A percentile compares a stretch with the other conserved stretches of the same genome.
Evolutionary conservation across 1,140 invertebrate species (phyloP).

Genomic region (Triops longicaudatus): DNA sequence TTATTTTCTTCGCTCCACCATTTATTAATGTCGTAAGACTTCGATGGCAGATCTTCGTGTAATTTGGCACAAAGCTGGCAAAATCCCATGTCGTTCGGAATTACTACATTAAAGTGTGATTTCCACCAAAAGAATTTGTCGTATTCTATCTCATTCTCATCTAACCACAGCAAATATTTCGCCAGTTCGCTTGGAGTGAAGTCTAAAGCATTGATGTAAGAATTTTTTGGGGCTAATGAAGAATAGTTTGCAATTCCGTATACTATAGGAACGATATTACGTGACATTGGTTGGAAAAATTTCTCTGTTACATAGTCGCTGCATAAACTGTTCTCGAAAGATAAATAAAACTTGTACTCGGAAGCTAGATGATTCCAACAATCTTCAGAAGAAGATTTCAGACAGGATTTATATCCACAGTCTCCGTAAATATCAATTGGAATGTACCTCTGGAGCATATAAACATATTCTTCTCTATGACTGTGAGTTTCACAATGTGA

Average conservation of each 20-base stretch:
- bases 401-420: conserved; percentile 35
- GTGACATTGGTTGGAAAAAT: conserved; percentile 34
- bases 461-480: conserved; percentile 34
- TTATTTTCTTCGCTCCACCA: conserved; percentile 19
- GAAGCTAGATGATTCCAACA: conserved; percentile 31
- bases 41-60: not conserved
- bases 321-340: conserved; percentile 45
- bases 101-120: not conserved
- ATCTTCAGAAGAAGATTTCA: conserved; percentile 23
- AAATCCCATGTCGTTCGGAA: not conserved
- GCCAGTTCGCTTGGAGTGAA: conserved; percentile 35
- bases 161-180: conserved; percentile 31
- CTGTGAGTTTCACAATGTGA: conserved; percentile 36
- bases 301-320: conserved; percentile 45
- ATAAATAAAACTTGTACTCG: conserved; percentile 40
- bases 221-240: conserved; percentile 34
- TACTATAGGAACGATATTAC: conserved; percentile 38
- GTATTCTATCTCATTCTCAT: conserved; percentile 32
- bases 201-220: conserved; percentile 38
- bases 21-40: conserved; percentile 1
- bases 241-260: conserved; percentile 37
- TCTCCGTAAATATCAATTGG: conserved; percentile 37
- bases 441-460: conserved; percentile 33
- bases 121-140: conserved; percentile 30
- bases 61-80: conserved; percentile 11